Conservation (phyloP, 2,797 vertebrate species). For the Triplophysa bombifrons region DNA sequence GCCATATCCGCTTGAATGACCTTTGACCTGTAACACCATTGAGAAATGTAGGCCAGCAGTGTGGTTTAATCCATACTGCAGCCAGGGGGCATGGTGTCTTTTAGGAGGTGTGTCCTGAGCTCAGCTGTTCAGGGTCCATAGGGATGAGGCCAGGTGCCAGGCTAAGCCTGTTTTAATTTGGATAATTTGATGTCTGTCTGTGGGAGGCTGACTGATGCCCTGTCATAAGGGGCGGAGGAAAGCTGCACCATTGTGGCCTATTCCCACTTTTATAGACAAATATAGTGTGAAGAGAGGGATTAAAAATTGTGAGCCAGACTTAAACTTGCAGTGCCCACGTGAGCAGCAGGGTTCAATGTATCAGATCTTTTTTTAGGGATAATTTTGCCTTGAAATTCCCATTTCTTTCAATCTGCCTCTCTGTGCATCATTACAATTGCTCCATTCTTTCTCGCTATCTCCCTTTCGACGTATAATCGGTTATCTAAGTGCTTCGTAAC, state of each 20-base stretch:
- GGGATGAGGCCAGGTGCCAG: conserved; percentile 52
- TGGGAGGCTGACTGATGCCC: conserved; percentile 42
- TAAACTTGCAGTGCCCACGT: neutral
- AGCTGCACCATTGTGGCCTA: conserved; percentile 7
- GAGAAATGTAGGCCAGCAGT: neutral
- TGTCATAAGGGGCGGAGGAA: conserved; percentile 17
- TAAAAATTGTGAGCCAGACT: neutral
- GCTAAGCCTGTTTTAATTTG: conserved; percentile 53
- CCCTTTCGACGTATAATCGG: neutral
- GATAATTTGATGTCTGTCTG: conserved; percentile 47
- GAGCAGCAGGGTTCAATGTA: neutral
- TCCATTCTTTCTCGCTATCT: neutral
- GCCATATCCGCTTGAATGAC: conserved; percentile 3
- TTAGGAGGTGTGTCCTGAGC: conserved; percentile 33
- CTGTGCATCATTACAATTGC: neutral
- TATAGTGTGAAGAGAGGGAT: neutral
- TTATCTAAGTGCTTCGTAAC: conserved; percentile 10
- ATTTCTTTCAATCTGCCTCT: neutral
- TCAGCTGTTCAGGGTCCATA: conserved; percentile 52
- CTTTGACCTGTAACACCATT: conserved; percentile 11
- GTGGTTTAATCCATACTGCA: neutral
- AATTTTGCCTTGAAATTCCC: neutral
- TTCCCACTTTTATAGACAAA: no score
- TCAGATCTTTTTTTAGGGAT: neutral
- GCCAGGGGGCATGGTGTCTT: neutral